Evolutionary conservation across 2,113 vertebrate species (phyloP).

Genomic region (Cephalopterus ornatus): DNA sequence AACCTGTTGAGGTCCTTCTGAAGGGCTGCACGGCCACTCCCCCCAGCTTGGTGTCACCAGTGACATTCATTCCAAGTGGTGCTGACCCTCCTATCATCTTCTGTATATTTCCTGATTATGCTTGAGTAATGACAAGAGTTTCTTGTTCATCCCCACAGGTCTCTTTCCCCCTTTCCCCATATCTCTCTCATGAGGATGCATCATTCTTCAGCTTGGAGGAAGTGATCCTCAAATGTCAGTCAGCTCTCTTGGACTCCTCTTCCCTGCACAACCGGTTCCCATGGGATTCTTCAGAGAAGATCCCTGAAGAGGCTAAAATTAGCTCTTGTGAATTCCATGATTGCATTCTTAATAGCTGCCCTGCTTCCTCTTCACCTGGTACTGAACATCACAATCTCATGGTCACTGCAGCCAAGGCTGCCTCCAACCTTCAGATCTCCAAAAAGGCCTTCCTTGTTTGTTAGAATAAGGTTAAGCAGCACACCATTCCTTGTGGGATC

Average conservation of each 20-base stretch:
- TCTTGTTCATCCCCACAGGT: not conserved
- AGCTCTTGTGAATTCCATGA: not conserved
- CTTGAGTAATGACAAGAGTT: not conserved
- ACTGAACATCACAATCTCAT: not conserved
- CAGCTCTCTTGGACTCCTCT: not conserved
- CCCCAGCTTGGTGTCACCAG: not conserved
- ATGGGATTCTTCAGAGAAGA: not conserved
- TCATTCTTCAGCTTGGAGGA: not conserved
- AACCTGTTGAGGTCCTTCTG: not conserved
- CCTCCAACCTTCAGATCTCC: not conserved
- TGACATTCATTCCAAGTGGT: not conserved
- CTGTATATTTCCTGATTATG: not conserved
- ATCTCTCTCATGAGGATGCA: not conserved
- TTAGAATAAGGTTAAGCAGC: not conserved
- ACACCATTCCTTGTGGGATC: not conserved
- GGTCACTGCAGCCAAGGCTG: not conserved
- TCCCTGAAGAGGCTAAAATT: not conserved
- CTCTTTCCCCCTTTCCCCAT: not conserved
- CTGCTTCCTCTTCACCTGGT: not conserved
- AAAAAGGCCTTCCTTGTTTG: not conserved
- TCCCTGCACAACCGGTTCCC: not conserved
- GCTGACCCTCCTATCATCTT: not conserved
- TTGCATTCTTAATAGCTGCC: not conserved
- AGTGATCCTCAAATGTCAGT: not conserved
- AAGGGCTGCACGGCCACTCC: not conserved